These are phyloP conservation scores for Labeo catla DNA, from an alignment of 2,113 vertebrate genomes.

Conservation along the genomic window DNA sequence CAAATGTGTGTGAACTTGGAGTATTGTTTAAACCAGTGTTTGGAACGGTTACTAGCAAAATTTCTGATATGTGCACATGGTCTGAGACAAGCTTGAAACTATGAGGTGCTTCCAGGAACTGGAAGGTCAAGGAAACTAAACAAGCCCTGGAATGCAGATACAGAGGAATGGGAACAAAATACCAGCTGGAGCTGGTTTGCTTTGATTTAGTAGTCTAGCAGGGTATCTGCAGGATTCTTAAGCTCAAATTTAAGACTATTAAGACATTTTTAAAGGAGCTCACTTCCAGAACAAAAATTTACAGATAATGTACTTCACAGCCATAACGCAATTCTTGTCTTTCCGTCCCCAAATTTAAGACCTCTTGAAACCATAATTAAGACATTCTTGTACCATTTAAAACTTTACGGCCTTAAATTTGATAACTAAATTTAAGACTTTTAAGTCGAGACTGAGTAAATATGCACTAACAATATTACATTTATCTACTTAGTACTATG, in stretches of 20 bases:
- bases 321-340: too few relatives aligned
- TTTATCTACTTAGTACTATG: neutral
- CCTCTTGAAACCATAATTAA: too few relatives aligned
- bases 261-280: too few relatives aligned
- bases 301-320: too few relatives aligned
- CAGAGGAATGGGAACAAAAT: neutral
- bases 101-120: neutral
- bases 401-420: too few relatives aligned
- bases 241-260: too few relatives aligned
- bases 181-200: neutral
- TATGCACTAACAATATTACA: neutral
- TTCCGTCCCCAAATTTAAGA: too few relatives aligned
- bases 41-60: neutral
- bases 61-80: neutral
- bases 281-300: too few relatives aligned
- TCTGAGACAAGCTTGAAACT: neutral
- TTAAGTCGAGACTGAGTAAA: neutral
- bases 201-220: neutral
- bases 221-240: too few relatives aligned
- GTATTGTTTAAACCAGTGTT: neutral
- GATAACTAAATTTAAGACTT: too few relatives aligned
- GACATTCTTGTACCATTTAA: too few relatives aligned
- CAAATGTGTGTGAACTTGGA: neutral
- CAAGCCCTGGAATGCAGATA: neutral
- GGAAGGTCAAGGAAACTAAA: neutral